Evolutionary conservation across 2,113 vertebrate species (phyloP).

Genomic region (Aegithalos caudatus): DNA sequence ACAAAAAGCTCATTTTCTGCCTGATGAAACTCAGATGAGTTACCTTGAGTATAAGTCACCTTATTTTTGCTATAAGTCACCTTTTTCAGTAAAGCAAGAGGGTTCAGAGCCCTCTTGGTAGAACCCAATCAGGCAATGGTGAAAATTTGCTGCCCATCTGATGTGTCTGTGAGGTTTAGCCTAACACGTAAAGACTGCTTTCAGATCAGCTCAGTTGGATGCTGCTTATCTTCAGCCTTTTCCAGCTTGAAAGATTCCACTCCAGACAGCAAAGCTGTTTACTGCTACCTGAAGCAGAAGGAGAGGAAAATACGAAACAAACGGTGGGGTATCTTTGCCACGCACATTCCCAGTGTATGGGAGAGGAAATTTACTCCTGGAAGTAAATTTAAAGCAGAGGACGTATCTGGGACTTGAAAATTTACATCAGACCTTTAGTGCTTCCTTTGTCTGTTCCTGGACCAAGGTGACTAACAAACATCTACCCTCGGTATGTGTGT

Average conservation of each 20-base stretch:
- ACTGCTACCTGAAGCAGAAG: background rate
- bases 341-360: background rate
- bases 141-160: background rate
- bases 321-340: background rate
- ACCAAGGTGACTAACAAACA: background rate
- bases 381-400: background rate
- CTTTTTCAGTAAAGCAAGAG: background rate
- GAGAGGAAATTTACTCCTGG: background rate
- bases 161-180: background rate
- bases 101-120: background rate
- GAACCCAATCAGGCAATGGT: background rate
- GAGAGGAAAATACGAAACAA: background rate
- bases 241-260: background rate
- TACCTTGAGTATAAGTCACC: background rate
- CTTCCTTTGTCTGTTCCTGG: background rate
- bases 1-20: background rate
- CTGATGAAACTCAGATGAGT: background rate
- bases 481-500: background rate
- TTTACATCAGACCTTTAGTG: background rate
- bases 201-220: background rate
- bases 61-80: background rate
- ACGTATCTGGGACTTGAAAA: background rate
- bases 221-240: background rate
- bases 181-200: background rate
- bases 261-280: background rate